Percentiles rank a stretch among this genome's conserved stretches.
These are phyloP conservation scores for Pogonophryne albipinna DNA, from an alignment of 2,797 vertebrate species.

Conservation along the genomic window DNA sequence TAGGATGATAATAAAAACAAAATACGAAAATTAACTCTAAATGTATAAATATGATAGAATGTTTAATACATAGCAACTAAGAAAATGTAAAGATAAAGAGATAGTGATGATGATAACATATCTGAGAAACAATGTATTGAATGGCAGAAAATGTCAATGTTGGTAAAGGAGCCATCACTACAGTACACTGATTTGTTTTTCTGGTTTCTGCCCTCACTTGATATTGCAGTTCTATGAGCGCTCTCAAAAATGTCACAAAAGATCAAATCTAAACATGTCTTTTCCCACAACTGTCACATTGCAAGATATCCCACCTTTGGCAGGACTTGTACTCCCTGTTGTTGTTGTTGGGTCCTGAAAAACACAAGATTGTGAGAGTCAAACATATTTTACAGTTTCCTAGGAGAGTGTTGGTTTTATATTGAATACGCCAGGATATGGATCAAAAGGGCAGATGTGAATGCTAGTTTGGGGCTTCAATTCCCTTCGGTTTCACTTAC, in stretches of 20 bases:
- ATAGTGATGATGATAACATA: too few species aligned
- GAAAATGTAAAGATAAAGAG: too few species aligned
- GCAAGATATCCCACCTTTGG: slow-evolving; percentile 38
- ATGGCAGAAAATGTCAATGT: too few species aligned
- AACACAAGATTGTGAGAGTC: background rate
- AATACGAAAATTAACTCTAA: too few species aligned
- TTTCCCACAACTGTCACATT: background rate
- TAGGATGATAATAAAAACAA: too few species aligned
- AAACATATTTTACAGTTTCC: background rate
- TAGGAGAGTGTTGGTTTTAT: background rate
- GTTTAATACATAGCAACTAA: too few species aligned
- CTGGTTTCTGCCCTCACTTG: background rate
- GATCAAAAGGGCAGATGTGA: background rate
- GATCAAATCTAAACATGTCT: background rate
- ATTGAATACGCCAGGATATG: background rate
- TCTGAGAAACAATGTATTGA: too few species aligned
- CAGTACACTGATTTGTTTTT: too few species aligned
- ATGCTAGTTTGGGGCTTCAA: background rate
- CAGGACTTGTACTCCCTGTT: background rate
- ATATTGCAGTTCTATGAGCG: background rate
- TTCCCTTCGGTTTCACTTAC: slow-evolving; percentile 41
- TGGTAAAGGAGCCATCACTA: too few species aligned
- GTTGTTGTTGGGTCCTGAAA: background rate
- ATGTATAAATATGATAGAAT: too few species aligned
- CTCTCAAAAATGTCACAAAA: background rate